Conservation (phyloP, 2,113 vertebrate genomes). For the Gopherus evgoodei region DNA sequence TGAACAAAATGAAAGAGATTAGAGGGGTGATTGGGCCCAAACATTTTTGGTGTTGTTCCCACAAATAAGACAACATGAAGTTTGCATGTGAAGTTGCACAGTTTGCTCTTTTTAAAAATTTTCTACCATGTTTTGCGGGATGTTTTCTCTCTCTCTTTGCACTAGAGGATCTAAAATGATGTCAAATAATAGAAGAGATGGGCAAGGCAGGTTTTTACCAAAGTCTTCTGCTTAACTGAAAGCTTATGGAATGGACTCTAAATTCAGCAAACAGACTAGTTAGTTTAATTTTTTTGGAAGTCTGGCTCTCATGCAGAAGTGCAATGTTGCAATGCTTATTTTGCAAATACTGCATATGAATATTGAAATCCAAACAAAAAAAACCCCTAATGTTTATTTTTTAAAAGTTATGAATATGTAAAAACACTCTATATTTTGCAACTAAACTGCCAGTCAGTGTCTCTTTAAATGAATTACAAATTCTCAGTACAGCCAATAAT, state of each 20-base stretch:
- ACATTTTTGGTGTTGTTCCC: not conserved
- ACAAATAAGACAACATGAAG: not conserved
- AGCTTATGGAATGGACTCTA: not conserved
- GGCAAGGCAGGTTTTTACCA: no score
- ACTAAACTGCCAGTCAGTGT: not conserved
- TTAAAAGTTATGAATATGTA: not conserved
- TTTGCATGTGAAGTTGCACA: not conserved
- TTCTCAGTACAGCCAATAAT: not conserved
- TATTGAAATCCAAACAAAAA: not conserved
- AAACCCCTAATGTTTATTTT: not conserved
- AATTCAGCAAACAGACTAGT: not conserved
- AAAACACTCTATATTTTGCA: not conserved
- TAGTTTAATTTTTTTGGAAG: not conserved
- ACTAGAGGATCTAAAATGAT: not conserved
- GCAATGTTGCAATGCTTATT: not conserved
- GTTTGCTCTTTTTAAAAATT: not conserved
- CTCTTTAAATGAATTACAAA: not conserved
- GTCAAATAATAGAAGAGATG: not conserved
- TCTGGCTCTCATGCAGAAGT: not conserved
- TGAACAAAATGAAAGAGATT: slow-evolving; percentile 18
- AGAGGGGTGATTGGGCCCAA: not conserved
- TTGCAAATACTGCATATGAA: not conserved
- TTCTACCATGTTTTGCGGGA: not conserved
- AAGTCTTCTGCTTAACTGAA: not conserved
- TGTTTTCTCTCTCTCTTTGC: not conserved